Evolutionary conservation across 2,888 invertebrate genomes (phyloP).

Genomic region (Scelioninae gen. 2): DNA sequence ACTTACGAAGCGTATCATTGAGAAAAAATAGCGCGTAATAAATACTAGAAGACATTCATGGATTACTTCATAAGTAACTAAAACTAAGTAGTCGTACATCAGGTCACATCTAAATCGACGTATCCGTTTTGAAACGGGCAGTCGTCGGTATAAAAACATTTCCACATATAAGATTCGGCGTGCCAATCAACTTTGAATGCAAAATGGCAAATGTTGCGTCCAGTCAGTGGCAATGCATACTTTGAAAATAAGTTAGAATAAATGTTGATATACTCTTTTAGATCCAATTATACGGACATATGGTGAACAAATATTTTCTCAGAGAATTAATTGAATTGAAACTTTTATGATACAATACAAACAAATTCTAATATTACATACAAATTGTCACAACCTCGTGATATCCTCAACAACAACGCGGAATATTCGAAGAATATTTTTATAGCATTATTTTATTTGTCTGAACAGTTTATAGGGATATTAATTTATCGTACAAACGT

Average conservation of each 20-base stretch:
- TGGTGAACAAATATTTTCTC: background rate
- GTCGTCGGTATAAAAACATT: slow-evolving; percentile 1
- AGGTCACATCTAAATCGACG: slow-evolving; percentile 31
- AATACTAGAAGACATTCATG: slow-evolving; percentile 43
- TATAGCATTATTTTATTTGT: too few relatives aligned
- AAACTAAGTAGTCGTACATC: slow-evolving; percentile 30
- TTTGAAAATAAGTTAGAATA: background rate
- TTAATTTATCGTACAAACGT: too few relatives aligned
- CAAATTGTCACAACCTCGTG: too few relatives aligned
- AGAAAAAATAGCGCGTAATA: slow-evolving; percentile 41
- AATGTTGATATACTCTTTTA: background rate
- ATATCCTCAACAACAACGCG: too few relatives aligned
- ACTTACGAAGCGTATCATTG: slow-evolving; percentile 37
- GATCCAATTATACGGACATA: background rate
- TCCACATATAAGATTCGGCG: background rate
- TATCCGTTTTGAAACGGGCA: slow-evolving; percentile 9
- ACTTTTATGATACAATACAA: too few relatives aligned
- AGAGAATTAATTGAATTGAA: background rate
- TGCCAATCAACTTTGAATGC: slow-evolving; percentile 21
- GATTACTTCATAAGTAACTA: slow-evolving; percentile 20
- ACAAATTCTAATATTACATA: too few relatives aligned
- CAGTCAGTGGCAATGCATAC: background rate
- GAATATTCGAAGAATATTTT: too few relatives aligned
- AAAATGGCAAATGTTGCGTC: slow-evolving; percentile 27
- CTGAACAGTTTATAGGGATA: too few relatives aligned